phyloP scores from a whole-genome alignment of 2,888 invertebrate genomes.

The Heliconius charithonia region DNA sequence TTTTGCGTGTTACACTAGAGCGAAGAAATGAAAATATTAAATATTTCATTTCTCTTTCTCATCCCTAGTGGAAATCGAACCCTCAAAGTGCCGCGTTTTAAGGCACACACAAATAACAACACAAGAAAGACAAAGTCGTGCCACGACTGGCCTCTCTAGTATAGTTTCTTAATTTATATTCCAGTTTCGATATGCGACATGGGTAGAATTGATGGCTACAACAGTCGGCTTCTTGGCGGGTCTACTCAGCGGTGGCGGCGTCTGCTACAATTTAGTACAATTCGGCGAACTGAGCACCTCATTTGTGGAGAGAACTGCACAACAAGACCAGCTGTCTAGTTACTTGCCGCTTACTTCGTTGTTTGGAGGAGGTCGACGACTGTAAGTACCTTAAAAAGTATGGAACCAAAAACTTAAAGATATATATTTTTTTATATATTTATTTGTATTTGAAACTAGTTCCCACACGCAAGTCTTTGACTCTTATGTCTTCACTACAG shows the following conservation, averaged over 20 bases:
- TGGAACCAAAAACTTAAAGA: no score
- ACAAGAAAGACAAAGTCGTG: no score
- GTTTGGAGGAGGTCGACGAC: slow-evolving; percentile 70
- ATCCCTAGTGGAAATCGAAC: no score
- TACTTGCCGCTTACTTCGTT: slow-evolving; percentile 63
- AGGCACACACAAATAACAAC: no score
- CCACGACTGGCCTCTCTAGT: no score
- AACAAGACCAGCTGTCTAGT: slow-evolving; percentile 62
- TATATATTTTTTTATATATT: background rate
- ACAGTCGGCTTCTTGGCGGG: slow-evolving; percentile 64
- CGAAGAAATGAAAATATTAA: no score
- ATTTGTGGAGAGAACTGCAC: slow-evolving; percentile 80
- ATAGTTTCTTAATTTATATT: background rate
- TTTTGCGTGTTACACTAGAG: no score
- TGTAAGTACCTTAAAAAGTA: slow-evolving; percentile 59
- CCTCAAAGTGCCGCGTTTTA: no score
- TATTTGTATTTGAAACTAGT: background rate
- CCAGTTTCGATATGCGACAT: slow-evolving; percentile 73
- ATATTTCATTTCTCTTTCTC: no score
- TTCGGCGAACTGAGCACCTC: slow-evolving; percentile 86
- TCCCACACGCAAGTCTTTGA: background rate
- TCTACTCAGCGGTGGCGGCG: slow-evolving; percentile 71
- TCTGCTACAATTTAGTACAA: slow-evolving; percentile 84
- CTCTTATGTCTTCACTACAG: background rate
- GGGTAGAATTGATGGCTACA: slow-evolving; percentile 66